Evolutionary conservation across 2,888 invertebrate species (phyloP), one percentile per base, ranked within the genome.

Genomic region (Parascotia fuliginaria): DNA sequence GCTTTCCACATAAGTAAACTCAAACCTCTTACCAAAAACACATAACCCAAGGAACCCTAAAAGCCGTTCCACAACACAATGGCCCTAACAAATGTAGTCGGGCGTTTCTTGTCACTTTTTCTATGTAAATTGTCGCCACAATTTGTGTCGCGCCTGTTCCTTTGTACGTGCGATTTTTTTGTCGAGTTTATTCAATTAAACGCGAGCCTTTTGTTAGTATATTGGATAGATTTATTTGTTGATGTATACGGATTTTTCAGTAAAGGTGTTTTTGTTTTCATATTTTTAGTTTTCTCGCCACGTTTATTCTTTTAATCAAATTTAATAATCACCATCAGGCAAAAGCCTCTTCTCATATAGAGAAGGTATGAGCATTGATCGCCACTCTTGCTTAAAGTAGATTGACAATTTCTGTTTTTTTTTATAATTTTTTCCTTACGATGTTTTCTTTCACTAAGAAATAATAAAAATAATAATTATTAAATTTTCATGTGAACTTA

Each of bases 101-200:
- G 70, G 76, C 81, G 82, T 56, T 73, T 73, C 77, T 79, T 86
- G 88, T 87, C 87, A 85, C 82, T 87, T 87, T 87, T 86, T 85
- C 85, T 87, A 89, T 90, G 88, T 90, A 89, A 89, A 89, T 88
- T 70, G 81, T 71, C 65, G 60, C 63, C 70, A 86, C 89, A 89
- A 90, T 90, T 90, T 89, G 89, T 88, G 88, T 82, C 72, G 70
- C 73, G 65, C 59, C 74, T 72, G 71, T 71, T 27, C 56, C 57
- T 58, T 65, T 68, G 68, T 65, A 15, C 31, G 55, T 37, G 66
- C 60, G 11, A 63, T 60, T 69, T 68, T 65, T 65, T 68, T 62
- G 58, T 64, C 38, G 57, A 50, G 12, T 16, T 47, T 53, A 63
- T 65, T 60, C 60, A 69, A 69, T 69, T 65, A 67, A 55, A 68